Percentiles rank a stretch among this genome's conserved stretches.
phyloP scores from a whole-genome alignment of 1,140 invertebrate species.

The Drosophila littoralis region DNA sequence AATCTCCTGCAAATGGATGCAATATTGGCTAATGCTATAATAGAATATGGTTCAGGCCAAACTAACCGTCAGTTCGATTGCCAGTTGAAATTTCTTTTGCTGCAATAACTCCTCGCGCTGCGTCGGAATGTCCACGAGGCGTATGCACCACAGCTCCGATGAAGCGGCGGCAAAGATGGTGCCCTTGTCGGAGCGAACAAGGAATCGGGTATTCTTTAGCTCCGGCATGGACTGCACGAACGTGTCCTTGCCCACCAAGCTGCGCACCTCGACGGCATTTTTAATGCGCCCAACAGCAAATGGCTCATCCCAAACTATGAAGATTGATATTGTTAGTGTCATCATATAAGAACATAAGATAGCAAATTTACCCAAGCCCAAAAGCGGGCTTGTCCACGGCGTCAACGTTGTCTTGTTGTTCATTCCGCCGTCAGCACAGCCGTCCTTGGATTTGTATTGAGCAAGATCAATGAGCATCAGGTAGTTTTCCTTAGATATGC shows the following conservation, averaged over 20 bases:
- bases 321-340: neutral
- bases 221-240: conserved; percentile 91
- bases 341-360: neutral
- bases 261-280: conserved; percentile 92
- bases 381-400: conserved; percentile 66
- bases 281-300: conserved; percentile 93
- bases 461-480: conserved; percentile 72
- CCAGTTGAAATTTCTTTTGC: conserved; percentile 96
- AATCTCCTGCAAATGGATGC: conserved; percentile 87
- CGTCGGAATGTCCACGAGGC: conserved; percentile 90
- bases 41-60: neutral
- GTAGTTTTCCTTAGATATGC: conserved; percentile 77
- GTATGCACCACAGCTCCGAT: conserved; percentile 94
- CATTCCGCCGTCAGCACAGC: conserved; percentile 26
- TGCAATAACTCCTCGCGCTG: conserved; percentile 93
- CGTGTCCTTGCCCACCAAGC: conserved; percentile 89
- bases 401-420: conserved; percentile 55
- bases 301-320: conserved; percentile 94
- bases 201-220: conserved; percentile 88
- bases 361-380: conserved; percentile 59
- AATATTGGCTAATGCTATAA: neutral
- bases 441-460: conserved; percentile 56
- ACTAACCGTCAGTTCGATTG: conserved; percentile 95
- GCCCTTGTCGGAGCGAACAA: conserved; percentile 89
- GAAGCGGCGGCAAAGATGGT: conserved; percentile 94